Evolutionary conservation across 1,140 invertebrate species (phyloP), one percentile per base, ranked within the genome.

Genomic region (Drosophila serrata): DNA sequence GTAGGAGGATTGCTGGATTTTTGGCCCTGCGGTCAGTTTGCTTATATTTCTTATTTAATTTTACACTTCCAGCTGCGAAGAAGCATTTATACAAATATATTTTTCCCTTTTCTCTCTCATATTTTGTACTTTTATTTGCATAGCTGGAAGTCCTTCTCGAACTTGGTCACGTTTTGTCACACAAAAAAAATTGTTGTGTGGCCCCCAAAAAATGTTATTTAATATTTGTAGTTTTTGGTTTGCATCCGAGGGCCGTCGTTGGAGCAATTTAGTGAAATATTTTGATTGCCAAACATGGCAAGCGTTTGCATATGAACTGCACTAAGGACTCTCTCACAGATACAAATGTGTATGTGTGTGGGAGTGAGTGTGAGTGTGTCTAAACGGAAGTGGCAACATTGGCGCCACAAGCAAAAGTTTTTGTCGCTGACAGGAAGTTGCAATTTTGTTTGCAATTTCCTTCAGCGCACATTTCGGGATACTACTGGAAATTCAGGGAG

Each of bases 361-460:
- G 65, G 35, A 61, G 56, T 56, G 48, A 55, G 58, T 59, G 49
- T 68, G 46, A 56, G 58, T 59, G 51, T 68, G 46, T 90, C 73
- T 88, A 84, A 90, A 64, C 84, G 85, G 84, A 88, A 88, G 84
- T 88, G 84, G 84, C 84, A 88, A 90, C 84, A 90, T 88, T 84
- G 84, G 84, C 81, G 84, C 84, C 85, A 82, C 70, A 87, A 79
- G 84, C 84, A 90, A 88, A 88, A 88, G 84, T 88, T 88, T 88
- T 88, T 90, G 85, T 90, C 85, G 85, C 81, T 90, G 85, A 86
- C 85, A 90, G 85, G 85, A 90, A 90, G 85, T 90, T 90, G 85
- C 85, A 90, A 90, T 90, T 90, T 90, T 90, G 85, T 90, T 90
- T 90, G 85, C 86, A 90, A 90, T 90, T 90, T 90, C 85, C 85